Evolutionary conservation across 2,888 invertebrate species (phyloP).

Genomic region (Lochmaea capreae): DNA sequence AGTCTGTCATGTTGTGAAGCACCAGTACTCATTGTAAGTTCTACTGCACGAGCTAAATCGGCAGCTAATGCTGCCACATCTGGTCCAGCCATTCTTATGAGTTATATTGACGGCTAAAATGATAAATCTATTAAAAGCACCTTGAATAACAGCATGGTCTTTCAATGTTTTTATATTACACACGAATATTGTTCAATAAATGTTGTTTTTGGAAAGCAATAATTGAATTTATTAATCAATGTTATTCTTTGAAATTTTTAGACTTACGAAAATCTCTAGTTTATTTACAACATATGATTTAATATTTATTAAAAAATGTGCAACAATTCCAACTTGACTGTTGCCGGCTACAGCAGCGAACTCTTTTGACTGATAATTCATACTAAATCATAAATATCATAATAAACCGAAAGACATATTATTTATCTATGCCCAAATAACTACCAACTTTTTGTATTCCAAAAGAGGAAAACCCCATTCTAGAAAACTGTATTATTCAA

Average conservation of each 20-base stretch:
- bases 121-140: slow-evolving; percentile 40
- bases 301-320: slow-evolving; percentile 50
- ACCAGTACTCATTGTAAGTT: slow-evolving; percentile 84
- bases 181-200: slow-evolving; percentile 13
- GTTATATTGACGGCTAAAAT: slow-evolving; percentile 28
- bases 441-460: too few relatives aligned
- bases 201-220: not conserved
- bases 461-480: too few relatives aligned
- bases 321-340: slow-evolving; percentile 52
- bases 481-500: too few relatives aligned
- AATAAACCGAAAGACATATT: not conserved
- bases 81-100: slow-evolving; percentile 66
- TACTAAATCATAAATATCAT: not conserved
- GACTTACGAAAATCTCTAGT: slow-evolving; percentile 31
- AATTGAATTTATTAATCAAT: not conserved
- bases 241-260: slow-evolving; percentile 11
- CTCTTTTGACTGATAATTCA: slow-evolving; percentile 31
- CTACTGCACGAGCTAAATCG: slow-evolving; percentile 84
- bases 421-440: too few relatives aligned
- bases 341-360: slow-evolving; percentile 54
- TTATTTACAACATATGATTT: slow-evolving; percentile 47
- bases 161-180: slow-evolving; percentile 34
- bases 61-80: slow-evolving; percentile 79
- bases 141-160: slow-evolving; percentile 42
- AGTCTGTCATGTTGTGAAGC: slow-evolving; percentile 80